Evolutionary conservation across 1,140 invertebrate genomes (phyloP), one percentile per base, ranked within the genome.

Genomic region (Venustaconcha ellipsiformis): DNA sequence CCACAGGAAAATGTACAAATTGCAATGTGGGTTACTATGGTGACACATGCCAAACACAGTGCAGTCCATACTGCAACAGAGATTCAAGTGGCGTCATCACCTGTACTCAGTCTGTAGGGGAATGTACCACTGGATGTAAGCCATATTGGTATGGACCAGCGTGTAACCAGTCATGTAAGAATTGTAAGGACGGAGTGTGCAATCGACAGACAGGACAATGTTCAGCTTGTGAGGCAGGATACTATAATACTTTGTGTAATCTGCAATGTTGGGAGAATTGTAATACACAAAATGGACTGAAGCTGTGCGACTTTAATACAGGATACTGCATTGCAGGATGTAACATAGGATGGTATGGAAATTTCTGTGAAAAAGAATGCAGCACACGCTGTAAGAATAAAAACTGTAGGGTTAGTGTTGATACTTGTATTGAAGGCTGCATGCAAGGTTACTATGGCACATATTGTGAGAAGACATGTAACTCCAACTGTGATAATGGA

Each of bases 311-410:
- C 37, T 37, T 37, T 37, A 37, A 37, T 37, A 37, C 37, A 37
- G 37, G 37, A 8, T 37, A 37, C 37, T 37, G 37, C 8, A 8
- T 37, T 37, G 37, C 37, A 37, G 37, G 37, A 1, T 37, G 37
- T 37, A 37, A 37, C 37, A 37, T 6, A 72, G 75, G 75, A 15
- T 77, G 68, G 69, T 77, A 72, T 59, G 68, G 68, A 20, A 69
- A 77, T 26, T 66, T 58, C 20, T 77, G 75, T 62, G 57, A 57
- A 14, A 65, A n/a, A 12, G 20, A 66, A 59, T 77, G 75, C 30
- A 77, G 75, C 57, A 18, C 26, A 18, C 67, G 58, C 57, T 77
- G 75, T 37, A 71, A 72, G 26, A 77, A 77, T 37, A 71, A 77
- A 13, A 37, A 77, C 55, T 77, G 75, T 60, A 20, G 8, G 13